Base-by-base conservation (phyloP, 2,113 vertebrate species). In the Sander vitreus region DNA sequence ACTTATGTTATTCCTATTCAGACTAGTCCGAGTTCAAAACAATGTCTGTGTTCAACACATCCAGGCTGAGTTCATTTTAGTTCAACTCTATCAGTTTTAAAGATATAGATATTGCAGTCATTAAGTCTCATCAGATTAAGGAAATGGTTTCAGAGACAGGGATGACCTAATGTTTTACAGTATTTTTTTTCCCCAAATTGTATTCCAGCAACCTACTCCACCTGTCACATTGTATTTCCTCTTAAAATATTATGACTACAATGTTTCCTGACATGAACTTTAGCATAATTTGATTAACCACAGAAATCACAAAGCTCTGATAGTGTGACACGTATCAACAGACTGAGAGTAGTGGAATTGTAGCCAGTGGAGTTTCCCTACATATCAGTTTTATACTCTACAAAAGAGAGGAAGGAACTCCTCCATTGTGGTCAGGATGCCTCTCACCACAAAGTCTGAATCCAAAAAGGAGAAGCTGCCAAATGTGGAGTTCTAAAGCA, bases 341-440 rank as follows among this genome's bases (percentile, higher is more conserved):
- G 30, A 25, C 25, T 65, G 70, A 27, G 62, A 77, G 50, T 10
- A 58, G 43, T 47, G 78, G 8, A 82, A 80, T 58, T 57, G 66
- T 59, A 75, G 87, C 71, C 75, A 80, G 74, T 79, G 83, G 89
- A 93, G 53, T 90, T 91, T 86, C 90, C 85, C 85, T 74, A 50
- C 27, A 62, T 68, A 77, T 81, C 76, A 82, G 45, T 72, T 81
- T 69, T 71, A 30, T 85, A 71, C 80, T 76, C 62, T 55, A 54
- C 67, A 73, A 77, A 73, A 12, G 27, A 80, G 58, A 93, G 84
- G 91, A 90, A 93, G 91, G 86, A 93, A 92, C 86, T 88, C 68
- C 74, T 84, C 85, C 77, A 82, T 78, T 90, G 86, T 91, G 87
- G 85, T 83, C 82, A 78, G 84, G 74, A 78, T 78, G 72, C 67